Evolutionary conservation across 2,113 vertebrate genomes (phyloP).

Genomic region (Meles meles): DNA sequence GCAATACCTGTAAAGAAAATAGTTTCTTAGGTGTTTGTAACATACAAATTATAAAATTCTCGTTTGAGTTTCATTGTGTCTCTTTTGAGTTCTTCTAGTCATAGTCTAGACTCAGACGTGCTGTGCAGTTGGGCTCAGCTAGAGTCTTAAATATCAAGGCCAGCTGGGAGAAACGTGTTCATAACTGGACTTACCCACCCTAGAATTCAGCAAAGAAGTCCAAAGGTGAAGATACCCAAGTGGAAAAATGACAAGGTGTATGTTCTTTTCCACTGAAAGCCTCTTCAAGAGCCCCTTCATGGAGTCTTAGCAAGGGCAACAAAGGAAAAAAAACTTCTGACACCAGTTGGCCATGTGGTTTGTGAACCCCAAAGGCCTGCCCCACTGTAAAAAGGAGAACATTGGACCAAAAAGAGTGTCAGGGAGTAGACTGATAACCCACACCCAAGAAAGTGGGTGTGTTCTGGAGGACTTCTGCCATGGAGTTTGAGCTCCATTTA

Average conservation of each 20-base stretch:
- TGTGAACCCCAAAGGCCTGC: background rate
- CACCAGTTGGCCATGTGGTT: background rate
- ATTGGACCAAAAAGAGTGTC: background rate
- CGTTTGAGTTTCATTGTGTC: slow-evolving; percentile 7
- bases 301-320: background rate
- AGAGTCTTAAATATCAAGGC: background rate
- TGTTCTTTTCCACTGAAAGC: background rate
- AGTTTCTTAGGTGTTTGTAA: slow-evolving; percentile 37
- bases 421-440: background rate
- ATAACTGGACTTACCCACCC: background rate
- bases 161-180: background rate
- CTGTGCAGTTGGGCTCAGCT: background rate
- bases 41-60: slow-evolving; percentile 69
- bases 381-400: background rate
- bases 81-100: background rate
- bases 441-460: background rate
- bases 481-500: background rate
- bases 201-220: background rate
- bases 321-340: background rate
- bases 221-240: background rate
- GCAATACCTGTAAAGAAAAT: slow-evolving; percentile 58
- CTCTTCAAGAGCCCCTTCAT: background rate
- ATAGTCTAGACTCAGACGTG: background rate
- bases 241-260: background rate
- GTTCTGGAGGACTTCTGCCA: background rate